A percentile compares a stretch with the other conserved stretches of the same genome.
These are phyloP conservation scores for Cantharis rufa DNA, from an alignment of 2,888 invertebrate genomes.

Conservation along the genomic window DNA sequence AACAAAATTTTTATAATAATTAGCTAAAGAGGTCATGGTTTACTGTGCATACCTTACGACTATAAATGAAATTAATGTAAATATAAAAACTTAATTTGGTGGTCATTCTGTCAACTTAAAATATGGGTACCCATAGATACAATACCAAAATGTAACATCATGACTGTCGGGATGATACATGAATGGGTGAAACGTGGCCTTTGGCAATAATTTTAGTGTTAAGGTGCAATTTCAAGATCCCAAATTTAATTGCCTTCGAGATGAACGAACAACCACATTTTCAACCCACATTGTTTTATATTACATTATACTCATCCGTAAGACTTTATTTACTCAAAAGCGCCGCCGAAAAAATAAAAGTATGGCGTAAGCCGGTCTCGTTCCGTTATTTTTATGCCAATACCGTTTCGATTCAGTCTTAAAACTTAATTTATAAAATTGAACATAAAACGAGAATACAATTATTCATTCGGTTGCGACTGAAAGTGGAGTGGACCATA, in stretches of 20 bases:
- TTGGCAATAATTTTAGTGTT: background rate
- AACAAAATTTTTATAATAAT: background rate
- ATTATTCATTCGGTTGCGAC: too few species aligned
- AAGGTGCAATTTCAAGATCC: background rate
- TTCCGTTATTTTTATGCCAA: background rate
- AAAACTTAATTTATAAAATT: background rate
- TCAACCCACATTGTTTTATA: background rate
- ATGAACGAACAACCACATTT: background rate
- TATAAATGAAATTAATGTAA: background rate
- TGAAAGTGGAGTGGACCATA: too few species aligned
- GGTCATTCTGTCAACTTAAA: background rate
- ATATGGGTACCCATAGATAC: background rate
- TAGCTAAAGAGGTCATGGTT: background rate
- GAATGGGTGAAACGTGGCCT: background rate
- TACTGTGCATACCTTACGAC: background rate
- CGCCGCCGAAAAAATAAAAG: background rate
- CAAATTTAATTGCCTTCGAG: background rate
- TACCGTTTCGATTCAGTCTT: background rate
- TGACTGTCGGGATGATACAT: background rate
- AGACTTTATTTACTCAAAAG: background rate
- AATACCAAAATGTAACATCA: background rate
- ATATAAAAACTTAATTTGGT: background rate
- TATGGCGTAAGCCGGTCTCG: background rate
- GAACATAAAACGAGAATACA: background rate
- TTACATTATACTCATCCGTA: background rate